These are phyloP conservation scores for Istiophorus platypterus DNA, from an alignment of 2,113 vertebrate genomes.

Conservation along the genomic window DNA sequence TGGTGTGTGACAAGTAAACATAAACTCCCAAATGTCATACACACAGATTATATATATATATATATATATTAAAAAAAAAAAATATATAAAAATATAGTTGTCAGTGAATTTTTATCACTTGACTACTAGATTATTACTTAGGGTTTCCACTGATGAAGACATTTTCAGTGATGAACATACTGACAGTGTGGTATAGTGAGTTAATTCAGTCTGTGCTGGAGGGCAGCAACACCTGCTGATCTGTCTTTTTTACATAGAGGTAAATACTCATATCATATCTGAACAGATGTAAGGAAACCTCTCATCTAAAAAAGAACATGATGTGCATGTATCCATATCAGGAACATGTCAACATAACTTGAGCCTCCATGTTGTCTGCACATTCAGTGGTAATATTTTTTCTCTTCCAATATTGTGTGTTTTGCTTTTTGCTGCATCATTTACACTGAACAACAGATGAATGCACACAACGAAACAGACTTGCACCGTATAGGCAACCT, in stretches of 20 bases:
- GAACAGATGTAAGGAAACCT: not conserved
- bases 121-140: no score
- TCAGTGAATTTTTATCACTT: no score
- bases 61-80: no score
- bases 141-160: no score
- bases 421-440: constrained; percentile 16
- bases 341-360: not conserved
- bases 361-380: not conserved
- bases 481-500: constrained; percentile 8
- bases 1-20: not conserved
- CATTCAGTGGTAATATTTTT: not conserved
- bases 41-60: no score
- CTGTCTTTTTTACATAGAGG: not conserved
- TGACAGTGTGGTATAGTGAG: not conserved
- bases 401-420: constrained; percentile 7
- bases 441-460: constrained; percentile 12
- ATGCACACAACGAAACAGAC: not conserved
- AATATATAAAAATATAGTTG: no score
- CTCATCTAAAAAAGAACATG: not conserved
- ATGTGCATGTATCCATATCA: not conserved
- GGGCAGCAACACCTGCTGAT: not conserved
- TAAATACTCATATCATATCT: not conserved
- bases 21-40: not conserved
- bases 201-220: no score
- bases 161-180: not conserved